A percentile compares a stretch with the other conserved stretches of the same genome.
phyloP scores from a whole-genome alignment of 1,140 invertebrate species.

The Heliothis subflexa region DNA sequence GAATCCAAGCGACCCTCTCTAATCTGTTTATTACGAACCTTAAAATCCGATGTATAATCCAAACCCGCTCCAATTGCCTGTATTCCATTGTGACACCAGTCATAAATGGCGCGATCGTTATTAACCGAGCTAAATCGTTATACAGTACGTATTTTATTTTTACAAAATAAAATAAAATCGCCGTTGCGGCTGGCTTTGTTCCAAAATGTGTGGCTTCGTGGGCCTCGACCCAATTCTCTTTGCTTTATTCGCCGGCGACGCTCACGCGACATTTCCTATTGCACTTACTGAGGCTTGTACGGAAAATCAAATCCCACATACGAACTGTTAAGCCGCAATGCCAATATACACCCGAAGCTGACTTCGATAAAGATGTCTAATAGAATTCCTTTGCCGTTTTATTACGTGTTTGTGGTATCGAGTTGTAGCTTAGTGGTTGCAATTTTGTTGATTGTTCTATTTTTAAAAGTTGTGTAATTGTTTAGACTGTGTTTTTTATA shows the following conservation, averaged over 20 bases:
- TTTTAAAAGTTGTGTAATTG: not conserved
- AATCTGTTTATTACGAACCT: conserved; percentile 49
- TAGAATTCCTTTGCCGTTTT: conserved; percentile 51
- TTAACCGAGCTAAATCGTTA: conserved; percentile 68
- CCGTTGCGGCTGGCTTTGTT: conserved; percentile 74
- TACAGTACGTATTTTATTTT: conserved; percentile 68
- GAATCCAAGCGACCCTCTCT: conserved; percentile 28
- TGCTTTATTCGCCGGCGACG: conserved; percentile 72
- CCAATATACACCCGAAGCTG: conserved; percentile 49
- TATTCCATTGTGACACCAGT: conserved; percentile 48
- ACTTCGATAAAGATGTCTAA: conserved; percentile 48
- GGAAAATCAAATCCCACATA: conserved; percentile 72
- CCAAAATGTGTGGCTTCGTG: conserved; percentile 73
- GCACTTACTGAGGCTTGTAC: conserved; percentile 64
- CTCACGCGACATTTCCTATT: conserved; percentile 75
- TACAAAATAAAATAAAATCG: conserved; percentile 77
- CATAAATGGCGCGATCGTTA: conserved; percentile 68
- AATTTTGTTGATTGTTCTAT: conserved; percentile 8
- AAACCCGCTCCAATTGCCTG: conserved; percentile 51
- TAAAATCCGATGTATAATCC: conserved; percentile 46
- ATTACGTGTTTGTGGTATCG: conserved; percentile 37
- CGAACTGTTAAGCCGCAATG: conserved; percentile 63
- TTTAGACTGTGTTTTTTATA: too few species aligned
- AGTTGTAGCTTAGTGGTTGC: not conserved
- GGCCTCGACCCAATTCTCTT: conserved; percentile 78